These are phyloP conservation scores for Spinus pinus DNA, from an alignment of 2,797 vertebrate genomes.

Conservation along the genomic window DNA sequence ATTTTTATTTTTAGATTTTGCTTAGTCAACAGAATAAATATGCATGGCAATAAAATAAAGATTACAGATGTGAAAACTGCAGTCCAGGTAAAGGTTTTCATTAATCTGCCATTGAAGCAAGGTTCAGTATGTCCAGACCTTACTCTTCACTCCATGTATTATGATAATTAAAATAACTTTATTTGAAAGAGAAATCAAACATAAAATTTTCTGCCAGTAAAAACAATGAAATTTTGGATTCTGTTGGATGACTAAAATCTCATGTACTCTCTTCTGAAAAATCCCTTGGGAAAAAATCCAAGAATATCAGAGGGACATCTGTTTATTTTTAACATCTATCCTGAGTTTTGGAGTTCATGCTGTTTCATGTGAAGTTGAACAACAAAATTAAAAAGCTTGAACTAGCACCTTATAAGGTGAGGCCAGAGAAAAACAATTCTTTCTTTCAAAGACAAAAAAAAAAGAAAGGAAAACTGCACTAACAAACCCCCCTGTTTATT, in stretches of 20 bases:
- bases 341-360: not conserved
- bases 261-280: not conserved
- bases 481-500: accelerated
- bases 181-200: not conserved
- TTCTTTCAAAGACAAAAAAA: not conserved
- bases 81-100: not conserved
- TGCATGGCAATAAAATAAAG: not conserved
- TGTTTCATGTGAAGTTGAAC: not conserved
- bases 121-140: not conserved
- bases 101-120: not conserved
- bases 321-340: not conserved
- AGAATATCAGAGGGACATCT: not conserved
- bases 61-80: not conserved
- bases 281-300: accelerated
- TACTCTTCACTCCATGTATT: not conserved
- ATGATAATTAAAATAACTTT: not conserved
- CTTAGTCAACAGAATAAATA: not conserved
- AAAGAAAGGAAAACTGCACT: not conserved
- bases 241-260: not conserved
- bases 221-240: not conserved
- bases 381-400: not conserved
- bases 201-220: not conserved
- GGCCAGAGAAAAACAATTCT: not conserved
- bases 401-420: not conserved
- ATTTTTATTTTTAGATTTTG: not conserved